Evolutionary conservation across 2,797 vertebrate genomes (phyloP).

Genomic region (Mormyrops boulengeri): DNA sequence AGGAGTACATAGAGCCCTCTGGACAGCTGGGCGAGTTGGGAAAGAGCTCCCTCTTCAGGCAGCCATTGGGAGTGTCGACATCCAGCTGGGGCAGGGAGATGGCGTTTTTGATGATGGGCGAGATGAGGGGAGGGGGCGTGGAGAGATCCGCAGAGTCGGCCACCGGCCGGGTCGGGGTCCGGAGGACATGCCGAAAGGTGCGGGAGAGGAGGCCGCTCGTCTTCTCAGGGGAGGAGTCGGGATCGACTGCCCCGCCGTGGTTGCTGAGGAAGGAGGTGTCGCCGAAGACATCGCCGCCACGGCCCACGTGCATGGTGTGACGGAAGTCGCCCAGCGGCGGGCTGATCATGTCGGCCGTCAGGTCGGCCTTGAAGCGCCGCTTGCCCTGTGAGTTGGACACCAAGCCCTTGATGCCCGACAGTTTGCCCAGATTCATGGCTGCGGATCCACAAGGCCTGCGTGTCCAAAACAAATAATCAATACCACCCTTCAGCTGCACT

Average conservation of each 20-base stretch:
- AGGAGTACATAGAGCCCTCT: slow-evolving; percentile 63
- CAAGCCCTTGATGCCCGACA: slow-evolving; percentile 77
- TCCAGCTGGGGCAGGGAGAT: slow-evolving; percentile 86
- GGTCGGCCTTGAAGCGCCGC: slow-evolving; percentile 70
- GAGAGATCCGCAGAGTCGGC: slow-evolving; percentile 54
- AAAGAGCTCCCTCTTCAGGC: slow-evolving; percentile 63
- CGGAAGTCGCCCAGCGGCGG: slow-evolving; percentile 84
- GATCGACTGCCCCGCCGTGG: slow-evolving; percentile 60
- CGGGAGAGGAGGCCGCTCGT: slow-evolving; percentile 69
- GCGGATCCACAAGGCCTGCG: slow-evolving; percentile 8
- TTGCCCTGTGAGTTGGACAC: slow-evolving; percentile 76
- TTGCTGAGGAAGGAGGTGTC: slow-evolving; percentile 94
- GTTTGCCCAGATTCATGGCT: slow-evolving; percentile 84
- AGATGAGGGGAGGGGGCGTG: slow-evolving; percentile 69
- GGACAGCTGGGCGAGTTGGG: slow-evolving; percentile 63
- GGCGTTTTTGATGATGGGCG: slow-evolving; percentile 92
- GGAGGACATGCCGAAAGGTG: slow-evolving; percentile 73
- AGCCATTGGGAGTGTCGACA: slow-evolving; percentile 55
- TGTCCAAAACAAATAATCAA: not conserved
- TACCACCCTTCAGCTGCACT: not conserved
- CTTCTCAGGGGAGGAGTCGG: slow-evolving; percentile 49
- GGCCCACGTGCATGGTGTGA: slow-evolving; percentile 97
- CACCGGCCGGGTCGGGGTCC: slow-evolving; percentile 47
- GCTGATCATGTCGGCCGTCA: slow-evolving; percentile 93
- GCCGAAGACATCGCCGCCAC: slow-evolving; percentile 85